phyloP scores from a whole-genome alignment of 2,113 vertebrate genomes.

The Sebastes fasciatus region DNA sequence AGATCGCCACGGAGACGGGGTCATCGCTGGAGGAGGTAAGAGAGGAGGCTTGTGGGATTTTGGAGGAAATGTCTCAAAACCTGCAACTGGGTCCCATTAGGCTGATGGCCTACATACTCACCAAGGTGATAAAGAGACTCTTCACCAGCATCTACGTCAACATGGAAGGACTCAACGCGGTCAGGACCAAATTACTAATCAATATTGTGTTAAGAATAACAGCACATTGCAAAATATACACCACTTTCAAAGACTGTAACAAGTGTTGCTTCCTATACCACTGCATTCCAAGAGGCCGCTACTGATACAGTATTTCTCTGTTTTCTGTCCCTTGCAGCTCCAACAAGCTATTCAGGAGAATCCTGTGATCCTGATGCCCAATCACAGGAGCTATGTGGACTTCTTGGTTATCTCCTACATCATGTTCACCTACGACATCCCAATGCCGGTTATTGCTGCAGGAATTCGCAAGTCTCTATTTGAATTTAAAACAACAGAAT shows the following conservation, averaged over 20 bases:
- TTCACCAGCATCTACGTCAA: slow-evolving; percentile 92
- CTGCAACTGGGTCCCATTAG: slow-evolving; percentile 90
- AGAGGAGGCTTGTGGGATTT: slow-evolving; percentile 86
- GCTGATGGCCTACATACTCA: slow-evolving; percentile 89
- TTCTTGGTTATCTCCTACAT: slow-evolving; percentile 94
- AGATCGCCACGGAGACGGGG: slow-evolving; percentile 89
- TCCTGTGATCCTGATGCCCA: slow-evolving; percentile 96
- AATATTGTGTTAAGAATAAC: neutral
- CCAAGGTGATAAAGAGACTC: slow-evolving; percentile 92
- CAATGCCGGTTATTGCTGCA: slow-evolving; percentile 94
- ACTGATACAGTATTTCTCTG: neutral
- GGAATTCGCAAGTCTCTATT: slow-evolving; percentile 92
- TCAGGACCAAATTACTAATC: slow-evolving; percentile 53
- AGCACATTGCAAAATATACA: neutral
- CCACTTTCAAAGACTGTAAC: neutral
- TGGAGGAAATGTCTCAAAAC: slow-evolving; percentile 96
- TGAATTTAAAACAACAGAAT: neutral
- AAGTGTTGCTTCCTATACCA: neutral
- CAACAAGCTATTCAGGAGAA: slow-evolving; percentile 90
- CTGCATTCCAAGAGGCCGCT: neutral
- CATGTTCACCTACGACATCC: slow-evolving; percentile 92
- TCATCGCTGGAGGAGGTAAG: slow-evolving; percentile 85
- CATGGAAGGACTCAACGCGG: slow-evolving; percentile 93
- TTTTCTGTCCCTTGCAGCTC: slow-evolving; percentile 81
- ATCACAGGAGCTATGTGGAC: slow-evolving; percentile 96